These are phyloP conservation scores for Alentia gelatinosa DNA, from an alignment of 2,888 invertebrate species.

Conservation along the genomic window DNA sequence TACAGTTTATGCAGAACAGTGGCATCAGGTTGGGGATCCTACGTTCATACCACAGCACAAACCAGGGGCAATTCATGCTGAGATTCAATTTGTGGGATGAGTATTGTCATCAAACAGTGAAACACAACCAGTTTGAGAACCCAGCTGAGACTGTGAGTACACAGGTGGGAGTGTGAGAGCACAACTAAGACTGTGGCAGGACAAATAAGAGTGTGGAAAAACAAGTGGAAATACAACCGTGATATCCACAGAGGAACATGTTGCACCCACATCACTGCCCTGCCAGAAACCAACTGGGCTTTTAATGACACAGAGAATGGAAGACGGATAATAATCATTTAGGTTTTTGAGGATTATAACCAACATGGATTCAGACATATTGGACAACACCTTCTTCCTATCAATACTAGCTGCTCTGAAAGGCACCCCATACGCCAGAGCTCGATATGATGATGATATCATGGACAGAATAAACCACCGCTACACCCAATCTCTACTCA, in stretches of 20 bases:
- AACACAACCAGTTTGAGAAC: too few relatives aligned
- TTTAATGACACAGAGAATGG: background rate
- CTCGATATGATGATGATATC: constrained; percentile 66
- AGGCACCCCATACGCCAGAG: background rate
- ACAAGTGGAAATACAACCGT: background rate
- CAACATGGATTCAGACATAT: background rate
- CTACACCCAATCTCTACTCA: constrained; percentile 64
- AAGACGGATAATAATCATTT: too few relatives aligned
- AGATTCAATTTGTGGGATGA: too few relatives aligned
- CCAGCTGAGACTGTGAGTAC: too few relatives aligned
- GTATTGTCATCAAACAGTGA: too few relatives aligned
- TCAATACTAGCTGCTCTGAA: background rate
- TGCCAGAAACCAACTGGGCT: background rate
- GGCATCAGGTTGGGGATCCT: background rate
- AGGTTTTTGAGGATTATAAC: background rate
- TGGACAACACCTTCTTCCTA: background rate
- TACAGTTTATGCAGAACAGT: background rate
- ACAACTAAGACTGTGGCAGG: too few relatives aligned
- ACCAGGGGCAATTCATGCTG: background rate
- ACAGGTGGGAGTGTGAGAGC: too few relatives aligned
- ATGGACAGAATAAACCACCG: constrained; percentile 64
- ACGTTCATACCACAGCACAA: background rate
- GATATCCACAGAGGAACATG: background rate
- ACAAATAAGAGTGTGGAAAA: too few relatives aligned
- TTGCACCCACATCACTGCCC: background rate